A percentile compares a stretch with the other conserved stretches of the same genome.
These are phyloP conservation scores for Halocynthia aurantium DNA, from an alignment of 23 tunicate species.

Conservation along the genomic window DNA sequence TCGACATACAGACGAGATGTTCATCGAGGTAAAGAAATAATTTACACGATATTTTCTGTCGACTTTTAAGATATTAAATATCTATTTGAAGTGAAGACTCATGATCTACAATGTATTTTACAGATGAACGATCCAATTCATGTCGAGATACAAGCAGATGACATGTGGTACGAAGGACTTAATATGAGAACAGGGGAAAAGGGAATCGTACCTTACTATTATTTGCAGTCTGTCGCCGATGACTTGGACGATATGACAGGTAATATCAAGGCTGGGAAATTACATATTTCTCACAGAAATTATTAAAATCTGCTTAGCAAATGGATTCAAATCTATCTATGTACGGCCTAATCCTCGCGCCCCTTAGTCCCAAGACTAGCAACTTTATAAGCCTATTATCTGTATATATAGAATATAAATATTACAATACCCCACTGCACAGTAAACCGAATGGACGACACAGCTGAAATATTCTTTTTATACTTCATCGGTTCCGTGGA, in stretches of 20 bases:
- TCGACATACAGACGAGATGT: slow-evolving; percentile 61
- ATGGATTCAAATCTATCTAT: too few species aligned
- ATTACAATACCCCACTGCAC: too few species aligned
- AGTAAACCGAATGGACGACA: slow-evolving; percentile 19
- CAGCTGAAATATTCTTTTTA: slow-evolving; percentile 34
- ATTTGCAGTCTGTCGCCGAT: slow-evolving; percentile 40
- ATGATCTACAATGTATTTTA: not conserved
- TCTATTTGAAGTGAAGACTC: not conserved
- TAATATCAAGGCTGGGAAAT: not conserved
- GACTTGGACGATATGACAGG: slow-evolving; percentile 45
- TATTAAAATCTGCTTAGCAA: too few species aligned
- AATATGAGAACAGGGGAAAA: slow-evolving; percentile 77
- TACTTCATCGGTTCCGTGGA: slow-evolving; percentile 83
- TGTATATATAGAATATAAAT: too few species aligned
- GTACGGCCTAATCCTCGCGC: too few species aligned
- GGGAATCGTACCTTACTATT: slow-evolving; percentile 68
- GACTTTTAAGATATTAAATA: not conserved
- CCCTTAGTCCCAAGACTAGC: too few species aligned
- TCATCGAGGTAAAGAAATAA: slow-evolving; percentile 31
- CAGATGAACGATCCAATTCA: slow-evolving; percentile 76
- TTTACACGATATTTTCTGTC: not conserved
- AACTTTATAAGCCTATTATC: too few species aligned
- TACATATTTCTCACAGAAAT: too few species aligned
- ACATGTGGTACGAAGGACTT: slow-evolving; percentile 82
- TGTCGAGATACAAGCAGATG: slow-evolving; percentile 57